phyloP scores from a whole-genome alignment of 2,797 vertebrate genomes.

The Malacoctenus gilli region DNA sequence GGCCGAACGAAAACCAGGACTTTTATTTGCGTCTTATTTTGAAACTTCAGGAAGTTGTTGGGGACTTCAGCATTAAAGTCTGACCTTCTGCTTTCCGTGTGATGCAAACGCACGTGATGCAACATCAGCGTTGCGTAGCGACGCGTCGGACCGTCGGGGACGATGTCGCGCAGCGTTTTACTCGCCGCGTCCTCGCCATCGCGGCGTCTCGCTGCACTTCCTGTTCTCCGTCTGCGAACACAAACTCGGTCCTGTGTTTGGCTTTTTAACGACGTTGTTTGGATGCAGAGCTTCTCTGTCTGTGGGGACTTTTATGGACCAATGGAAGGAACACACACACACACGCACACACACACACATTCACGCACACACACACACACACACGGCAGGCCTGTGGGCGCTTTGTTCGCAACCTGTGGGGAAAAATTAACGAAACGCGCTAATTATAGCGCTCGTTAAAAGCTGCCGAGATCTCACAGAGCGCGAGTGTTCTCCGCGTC shows the following conservation, averaged over 20 bases:
- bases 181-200: neutral
- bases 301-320: conserved; percentile 55
- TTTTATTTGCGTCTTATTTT: too few relatives aligned
- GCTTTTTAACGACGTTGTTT: conserved; percentile 67
- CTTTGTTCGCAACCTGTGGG: conserved; percentile 46
- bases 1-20: too few relatives aligned
- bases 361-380: conserved; percentile 19
- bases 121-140: too few relatives aligned
- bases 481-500: conserved; percentile 15
- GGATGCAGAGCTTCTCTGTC: conserved; percentile 53
- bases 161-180: too few relatives aligned
- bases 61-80: too few relatives aligned
- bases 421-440: conserved; percentile 43
- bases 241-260: conserved; percentile 19
- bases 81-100: too few relatives aligned
- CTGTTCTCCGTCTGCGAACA: neutral
- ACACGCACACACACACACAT: neutral
- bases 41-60: too few relatives aligned
- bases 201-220: too few relatives aligned
- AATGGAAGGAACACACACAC: conserved; percentile 45
- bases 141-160: too few relatives aligned
- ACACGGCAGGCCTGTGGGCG: conserved; percentile 3
- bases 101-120: too few relatives aligned
- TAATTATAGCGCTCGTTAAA: conserved; percentile 62
- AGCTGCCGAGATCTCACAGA: conserved; percentile 28